Conservation (phyloP, 2,113 vertebrate genomes). For the Odocoileus virginianus region DNA sequence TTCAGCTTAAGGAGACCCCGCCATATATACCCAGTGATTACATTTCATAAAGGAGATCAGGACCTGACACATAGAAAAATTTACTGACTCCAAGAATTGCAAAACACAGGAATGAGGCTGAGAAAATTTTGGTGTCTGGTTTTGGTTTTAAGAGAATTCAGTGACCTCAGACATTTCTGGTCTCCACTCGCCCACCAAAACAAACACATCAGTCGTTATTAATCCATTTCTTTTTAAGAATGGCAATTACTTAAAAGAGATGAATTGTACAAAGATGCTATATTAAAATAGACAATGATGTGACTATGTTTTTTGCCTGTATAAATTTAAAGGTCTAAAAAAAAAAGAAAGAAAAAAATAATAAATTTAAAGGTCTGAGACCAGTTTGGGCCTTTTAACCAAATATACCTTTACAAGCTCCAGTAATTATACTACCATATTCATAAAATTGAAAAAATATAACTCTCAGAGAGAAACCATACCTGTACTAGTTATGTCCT, state of each 20-base stretch:
- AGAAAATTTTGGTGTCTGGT: background rate
- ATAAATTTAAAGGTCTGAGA: background rate
- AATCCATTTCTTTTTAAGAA: conserved; percentile 21
- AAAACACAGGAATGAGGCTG: background rate
- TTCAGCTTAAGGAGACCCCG: conserved; percentile 4
- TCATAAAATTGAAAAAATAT: background rate
- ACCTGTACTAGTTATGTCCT: background rate
- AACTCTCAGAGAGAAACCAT: background rate
- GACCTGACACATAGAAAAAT: background rate
- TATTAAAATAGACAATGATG: background rate
- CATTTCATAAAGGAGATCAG: conserved; percentile 35
- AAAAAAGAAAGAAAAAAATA: no score
- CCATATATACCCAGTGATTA: background rate
- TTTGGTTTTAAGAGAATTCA: conserved; percentile 36
- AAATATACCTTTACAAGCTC: conserved; percentile 14
- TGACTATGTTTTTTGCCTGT: background rate
- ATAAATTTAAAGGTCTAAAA: background rate
- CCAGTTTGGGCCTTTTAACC: background rate
- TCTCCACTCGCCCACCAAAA: background rate
- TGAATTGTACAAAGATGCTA: background rate
- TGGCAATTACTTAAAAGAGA: background rate
- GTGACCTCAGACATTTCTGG: background rate
- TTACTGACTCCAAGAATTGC: conserved; percentile 13
- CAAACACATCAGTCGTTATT: conserved; percentile 19
- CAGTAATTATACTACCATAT: background rate